Base-by-base conservation (phyloP, 2,888 invertebrate species). In the Pocota personata region DNA sequence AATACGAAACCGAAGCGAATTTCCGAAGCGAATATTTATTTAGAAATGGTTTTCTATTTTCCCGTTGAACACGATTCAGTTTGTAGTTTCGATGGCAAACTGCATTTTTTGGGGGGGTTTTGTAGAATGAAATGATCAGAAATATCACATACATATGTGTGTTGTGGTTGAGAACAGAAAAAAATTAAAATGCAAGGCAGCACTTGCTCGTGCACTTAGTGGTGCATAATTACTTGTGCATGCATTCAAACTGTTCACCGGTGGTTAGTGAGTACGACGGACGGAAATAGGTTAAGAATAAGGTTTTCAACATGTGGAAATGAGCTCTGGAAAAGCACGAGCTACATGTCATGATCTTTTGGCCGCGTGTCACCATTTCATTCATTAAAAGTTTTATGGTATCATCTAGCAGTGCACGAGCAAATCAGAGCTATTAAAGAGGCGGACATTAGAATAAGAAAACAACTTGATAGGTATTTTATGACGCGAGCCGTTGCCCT, bases 31-130 rank as follows among this genome's bases (percentile, higher is more conserved):
- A 55, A 43, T 55, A 48, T 48, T 46, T 64, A 71, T 79, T 78
- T 67, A 57, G 79, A 79, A 79, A 79, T 43, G 40, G 57, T 64
- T 84, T 84, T 84, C 84, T 80, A 84, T 80, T 84, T 84, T 79
- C 80, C 80, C 79, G 84, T 84, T 75, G 84, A 80, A 75, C 84
- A 80, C 80, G 84, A 84, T 57, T 66, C 30, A 21, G 19, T 46
- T 32, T 27, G 75, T 14, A 14, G 64, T 60, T 58, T 58, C 50
- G 50, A 67, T 43, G 7, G 43, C 16, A 35, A 52, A 21, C 48
- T 48, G 6, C 58, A 67, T 52, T 80, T n/a, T 24, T 24, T 40
- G 19, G 57, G 48, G 50, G 66, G 37, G 16, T 71, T 60, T 27
- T 19, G 37, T 40, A 16, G 35, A 71, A 14, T 5, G 21, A 32